Base-by-base conservation (phyloP, 1,140 invertebrate species). In the Drosophila busckii region DNA sequence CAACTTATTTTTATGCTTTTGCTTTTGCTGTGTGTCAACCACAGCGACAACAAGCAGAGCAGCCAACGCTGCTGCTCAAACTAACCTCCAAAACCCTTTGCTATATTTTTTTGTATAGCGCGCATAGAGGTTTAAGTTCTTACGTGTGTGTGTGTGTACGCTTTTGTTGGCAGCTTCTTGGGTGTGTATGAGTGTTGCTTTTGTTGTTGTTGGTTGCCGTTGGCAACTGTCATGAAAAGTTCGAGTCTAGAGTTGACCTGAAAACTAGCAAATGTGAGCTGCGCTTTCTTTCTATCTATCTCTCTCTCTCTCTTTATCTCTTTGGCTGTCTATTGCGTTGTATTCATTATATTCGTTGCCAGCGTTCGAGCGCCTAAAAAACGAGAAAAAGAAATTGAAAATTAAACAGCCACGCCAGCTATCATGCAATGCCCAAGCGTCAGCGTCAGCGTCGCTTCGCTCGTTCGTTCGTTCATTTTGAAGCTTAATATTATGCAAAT, bases 1-100 rank as follows among this genome's bases (percentile, higher is more conserved):
- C 73, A 80, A 71, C 73, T 80, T 76, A 76, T 76, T 80, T 76
- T 80, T 80, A 76, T 76, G 73, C 56, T n/a, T n/a, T n/a, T n/a
- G n/a, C n/a, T n/a, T n/a, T n/a, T n/a, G 53, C 60, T 67, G 65
- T 62, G 73, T 68, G 71, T 80, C 71, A 80, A 61, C 46, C 52
- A 67, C 73, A 76, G 70, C 58, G 23, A 25, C 16, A 28, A 15
- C 19, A 34, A 10, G 10, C 48, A 28, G 50, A 63, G 40, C 37
- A 31, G 19, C 34, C 20, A 32, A 10, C 40, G 10, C 37, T 34
- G 41, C 15, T 20, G 29, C 28, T 12, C 26, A 41, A 13, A n/a
- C 19, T 13, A 4, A 34, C 15, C 32, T 19, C 7, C 9, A 4
- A 7, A 23, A 17, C 3, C 15, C 31, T 5, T 34, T 23, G n/a